These are phyloP conservation scores for Sturnira hondurensis DNA, from an alignment of 2,113 vertebrate genomes.

Conservation along the genomic window DNA sequence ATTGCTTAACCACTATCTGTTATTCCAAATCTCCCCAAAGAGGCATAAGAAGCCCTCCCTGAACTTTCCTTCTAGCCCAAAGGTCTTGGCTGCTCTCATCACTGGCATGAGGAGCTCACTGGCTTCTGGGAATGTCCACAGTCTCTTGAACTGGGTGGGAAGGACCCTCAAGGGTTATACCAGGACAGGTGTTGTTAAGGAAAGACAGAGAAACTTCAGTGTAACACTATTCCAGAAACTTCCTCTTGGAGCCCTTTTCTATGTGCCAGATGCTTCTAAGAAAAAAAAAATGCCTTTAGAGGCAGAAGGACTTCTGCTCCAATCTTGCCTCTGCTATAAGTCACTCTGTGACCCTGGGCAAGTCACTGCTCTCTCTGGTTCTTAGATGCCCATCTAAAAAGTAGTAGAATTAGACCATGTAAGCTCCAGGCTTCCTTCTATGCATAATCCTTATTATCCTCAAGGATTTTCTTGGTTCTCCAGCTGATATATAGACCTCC, in stretches of 20 bases:
- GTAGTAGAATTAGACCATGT: neutral
- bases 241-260: neutral
- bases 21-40: neutral
- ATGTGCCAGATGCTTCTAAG: neutral
- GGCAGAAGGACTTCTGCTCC: neutral
- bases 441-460: neutral
- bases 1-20: neutral
- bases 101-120: neutral
- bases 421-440: neutral
- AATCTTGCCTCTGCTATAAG: neutral
- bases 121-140: neutral
- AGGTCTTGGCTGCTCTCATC: neutral
- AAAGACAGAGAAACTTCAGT: neutral
- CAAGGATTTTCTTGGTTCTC: neutral
- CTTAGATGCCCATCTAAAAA: neutral
- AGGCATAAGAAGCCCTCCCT: neutral
- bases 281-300: neutral
- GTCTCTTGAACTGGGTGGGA: neutral
- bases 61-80: neutral
- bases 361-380: neutral
- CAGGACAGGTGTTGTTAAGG: neutral
- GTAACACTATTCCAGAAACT: neutral
- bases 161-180: neutral
- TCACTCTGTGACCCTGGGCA: neutral
- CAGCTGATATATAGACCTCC: neutral